These are phyloP conservation scores for Lampris megalopsis DNA, from an alignment of 2,113 vertebrate genomes.

Conservation along the genomic window DNA sequence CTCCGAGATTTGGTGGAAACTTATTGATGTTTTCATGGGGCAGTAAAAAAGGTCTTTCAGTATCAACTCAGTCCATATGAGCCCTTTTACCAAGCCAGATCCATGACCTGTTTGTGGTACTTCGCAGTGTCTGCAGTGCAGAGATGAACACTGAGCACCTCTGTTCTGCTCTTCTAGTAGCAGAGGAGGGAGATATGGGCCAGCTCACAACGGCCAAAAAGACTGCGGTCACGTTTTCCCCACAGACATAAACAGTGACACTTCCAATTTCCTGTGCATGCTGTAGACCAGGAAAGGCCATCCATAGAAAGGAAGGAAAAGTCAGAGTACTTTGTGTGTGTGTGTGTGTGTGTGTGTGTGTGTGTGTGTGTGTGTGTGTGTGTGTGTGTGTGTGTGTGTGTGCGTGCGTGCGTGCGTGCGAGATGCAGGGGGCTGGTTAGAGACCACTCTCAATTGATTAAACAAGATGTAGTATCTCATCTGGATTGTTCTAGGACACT, in stretches of 20 bases:
- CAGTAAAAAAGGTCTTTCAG: slow-evolving; percentile 16
- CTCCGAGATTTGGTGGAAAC: slow-evolving; percentile 52
- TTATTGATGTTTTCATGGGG: slow-evolving; percentile 46
- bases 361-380: slow-evolving; percentile 15
- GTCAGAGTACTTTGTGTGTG: slow-evolving; percentile 19
- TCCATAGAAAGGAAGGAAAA: slow-evolving; percentile 61
- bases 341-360: slow-evolving; percentile 20
- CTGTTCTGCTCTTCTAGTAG: slow-evolving; percentile 65
- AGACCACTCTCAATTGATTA: slow-evolving; percentile 17
- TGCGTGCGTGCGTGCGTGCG: neutral
- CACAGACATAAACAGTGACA: slow-evolving; percentile 80
- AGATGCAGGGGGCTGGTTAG: no score
- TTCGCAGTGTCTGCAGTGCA: slow-evolving; percentile 39
- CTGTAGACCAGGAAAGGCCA: slow-evolving; percentile 53
- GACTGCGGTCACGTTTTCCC: slow-evolving; percentile 64
- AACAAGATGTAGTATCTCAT: neutral
- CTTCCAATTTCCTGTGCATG: slow-evolving; percentile 76
- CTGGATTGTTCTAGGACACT: neutral
- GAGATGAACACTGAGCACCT: slow-evolving; percentile 58
- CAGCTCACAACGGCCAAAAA: slow-evolving; percentile 65
- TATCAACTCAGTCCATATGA: slow-evolving; percentile 49
- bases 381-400: neutral
- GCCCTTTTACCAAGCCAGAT: slow-evolving; percentile 26
- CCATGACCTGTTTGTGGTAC: slow-evolving; percentile 52
- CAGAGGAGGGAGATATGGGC: slow-evolving; percentile 64